Percentiles rank a stretch among this genome's conserved stretches.
These are phyloP conservation scores for Lysiphlebus fabarum DNA, from an alignment of 1,140 invertebrate genomes.

Conservation along the genomic window DNA sequence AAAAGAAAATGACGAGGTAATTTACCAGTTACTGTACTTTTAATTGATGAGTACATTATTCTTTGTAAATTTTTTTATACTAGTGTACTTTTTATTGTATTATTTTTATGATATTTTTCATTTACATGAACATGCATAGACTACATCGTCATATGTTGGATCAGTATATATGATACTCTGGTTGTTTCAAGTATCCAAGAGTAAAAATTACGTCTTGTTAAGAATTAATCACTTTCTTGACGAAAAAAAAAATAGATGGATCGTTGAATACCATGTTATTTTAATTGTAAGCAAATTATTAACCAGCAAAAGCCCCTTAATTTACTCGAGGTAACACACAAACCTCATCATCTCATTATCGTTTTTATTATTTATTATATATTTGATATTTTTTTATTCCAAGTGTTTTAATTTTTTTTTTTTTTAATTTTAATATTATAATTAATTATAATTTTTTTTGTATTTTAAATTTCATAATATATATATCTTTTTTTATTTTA, in stretches of 20 bases:
- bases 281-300: conserved; percentile 46
- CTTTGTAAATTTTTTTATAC: background rate
- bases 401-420: conserved; percentile 5
- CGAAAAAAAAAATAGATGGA: conserved; percentile 13
- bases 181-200: conserved; percentile 35
- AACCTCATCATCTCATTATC: conserved; percentile 12
- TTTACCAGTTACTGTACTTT: no score
- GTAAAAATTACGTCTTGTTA: conserved; percentile 43
- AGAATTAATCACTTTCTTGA: conserved; percentile 48
- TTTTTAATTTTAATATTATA: no score
- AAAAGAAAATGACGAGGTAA: conserved; percentile 5
- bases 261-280: conserved; percentile 35
- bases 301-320: conserved; percentile 1
- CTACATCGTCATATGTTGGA: conserved; percentile 11
- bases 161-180: conserved; percentile 24
- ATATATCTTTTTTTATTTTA: no score
- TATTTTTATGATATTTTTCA: conserved; percentile 20
- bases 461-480: no score
- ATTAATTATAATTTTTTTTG: no score
- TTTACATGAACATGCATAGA: background rate
- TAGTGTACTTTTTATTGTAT: background rate
- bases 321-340: background rate
- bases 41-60: background rate
- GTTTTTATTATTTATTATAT: conserved; percentile 5
- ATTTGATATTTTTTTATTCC: background rate